Conservation (phyloP, 2,888 invertebrate species). For the Eupithecia insigniata region DNA sequence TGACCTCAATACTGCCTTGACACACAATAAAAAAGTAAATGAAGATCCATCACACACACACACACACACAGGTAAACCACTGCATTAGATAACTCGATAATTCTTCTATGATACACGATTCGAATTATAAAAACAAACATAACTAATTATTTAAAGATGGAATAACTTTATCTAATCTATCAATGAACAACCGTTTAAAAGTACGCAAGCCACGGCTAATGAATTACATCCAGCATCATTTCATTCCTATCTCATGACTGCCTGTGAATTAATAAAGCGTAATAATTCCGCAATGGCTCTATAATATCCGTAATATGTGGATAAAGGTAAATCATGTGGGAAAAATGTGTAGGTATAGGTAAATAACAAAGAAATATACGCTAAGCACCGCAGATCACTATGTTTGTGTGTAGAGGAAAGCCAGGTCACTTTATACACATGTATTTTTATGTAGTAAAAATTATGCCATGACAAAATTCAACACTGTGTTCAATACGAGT, state of each 20-base stretch:
- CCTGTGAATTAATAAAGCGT: slow-evolving; percentile 45
- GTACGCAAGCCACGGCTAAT: slow-evolving; percentile 43
- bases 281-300: slow-evolving; percentile 51
- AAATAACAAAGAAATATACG: slow-evolving; percentile 51
- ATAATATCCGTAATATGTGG: slow-evolving; percentile 52
- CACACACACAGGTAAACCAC: background rate
- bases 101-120: slow-evolving; percentile 4
- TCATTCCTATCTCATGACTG: slow-evolving; percentile 58
- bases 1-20: no score
- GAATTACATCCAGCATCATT: slow-evolving; percentile 50
- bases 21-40: background rate
- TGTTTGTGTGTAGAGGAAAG: slow-evolving; percentile 9
- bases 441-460: no score
- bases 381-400: slow-evolving; percentile 37
- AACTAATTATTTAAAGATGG: slow-evolving; percentile 6
- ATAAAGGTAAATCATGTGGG: slow-evolving; percentile 56
- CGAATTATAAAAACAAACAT: background rate
- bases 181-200: slow-evolving; percentile 27
- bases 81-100: background rate
- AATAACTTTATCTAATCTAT: slow-evolving; percentile 18
- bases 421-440: slow-evolving; percentile 20
- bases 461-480: no score
- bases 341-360: slow-evolving; percentile 51
- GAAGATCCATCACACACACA: no score
- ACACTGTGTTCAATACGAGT: no score